Base-by-base conservation (phyloP, 2,888 invertebrate species). In the Unio delphinus region DNA sequence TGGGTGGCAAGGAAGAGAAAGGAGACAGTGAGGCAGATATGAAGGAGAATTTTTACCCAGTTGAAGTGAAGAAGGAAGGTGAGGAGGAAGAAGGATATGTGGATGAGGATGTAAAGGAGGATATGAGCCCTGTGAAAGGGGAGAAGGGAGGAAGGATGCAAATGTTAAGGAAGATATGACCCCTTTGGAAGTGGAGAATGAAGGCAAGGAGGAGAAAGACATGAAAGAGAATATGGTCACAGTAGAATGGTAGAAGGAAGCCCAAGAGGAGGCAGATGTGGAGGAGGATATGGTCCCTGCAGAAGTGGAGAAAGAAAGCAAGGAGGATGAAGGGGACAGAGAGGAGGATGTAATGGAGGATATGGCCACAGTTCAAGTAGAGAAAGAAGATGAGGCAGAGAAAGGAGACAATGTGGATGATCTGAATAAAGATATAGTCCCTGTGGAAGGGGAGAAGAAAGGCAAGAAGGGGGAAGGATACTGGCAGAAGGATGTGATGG, bases 261-360 rank as follows among this genome's bases (percentile, higher is more conserved):
- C 7, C 7, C 74, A 75, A 61, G 73, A 77, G 17, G 81, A 79
- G 23, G 23, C 23, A 23, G 61, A 17, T 65, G 60, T 5, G 55
- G 61, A 18, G 67, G 58, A 15, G 67, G 64, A 11, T 74, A 76
- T 63, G 30, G 30, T 7, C 30, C 30, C 6, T 34, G 30, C 7
- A 0, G 30, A 34, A 7, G 30, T 0, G 7, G 7, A 34, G 30
- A 34, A 34, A 4, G 30, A 34, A 34, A 7, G 1, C 7, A 75
- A 76, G 61, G 73, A 77, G 17, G 81, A 79, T 30, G 81, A 80
- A 71, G 76, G 79, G 15, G 86, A 83, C 73, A 89, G 89, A 78
- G 83, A 89, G 73, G 80, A 82, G 78, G 80, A 81, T 55, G 88
- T 86, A 74, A 89, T 88, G 79, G 81, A 79, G 65, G 85, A 83